Evolutionary conservation across 92 coral and sea anemone species (phyloP).

Genomic region (Palythoa heliodiscus): DNA sequence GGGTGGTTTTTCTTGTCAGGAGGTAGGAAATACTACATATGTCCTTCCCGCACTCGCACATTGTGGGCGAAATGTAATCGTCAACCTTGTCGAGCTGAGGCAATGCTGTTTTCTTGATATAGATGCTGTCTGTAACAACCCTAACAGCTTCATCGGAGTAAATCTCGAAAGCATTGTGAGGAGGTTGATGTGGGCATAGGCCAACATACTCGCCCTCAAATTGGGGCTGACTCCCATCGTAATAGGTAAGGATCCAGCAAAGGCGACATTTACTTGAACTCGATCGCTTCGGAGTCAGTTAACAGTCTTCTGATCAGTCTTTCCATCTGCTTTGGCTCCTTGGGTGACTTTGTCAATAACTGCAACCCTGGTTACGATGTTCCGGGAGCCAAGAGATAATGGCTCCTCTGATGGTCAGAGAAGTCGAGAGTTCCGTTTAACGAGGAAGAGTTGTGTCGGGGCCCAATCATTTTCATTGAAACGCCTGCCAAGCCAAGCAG

Average conservation of each 20-base stretch:
- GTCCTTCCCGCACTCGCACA: too few relatives aligned
- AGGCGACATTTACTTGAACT: too few relatives aligned
- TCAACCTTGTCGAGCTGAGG: background rate
- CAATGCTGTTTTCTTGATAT: background rate
- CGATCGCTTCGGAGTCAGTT: too few relatives aligned
- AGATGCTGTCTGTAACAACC: conserved; percentile 27
- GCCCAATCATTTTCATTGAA: background rate
- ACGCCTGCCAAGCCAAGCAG: conserved; percentile 23
- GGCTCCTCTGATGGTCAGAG: conserved; percentile 12
- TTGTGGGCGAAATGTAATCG: background rate
- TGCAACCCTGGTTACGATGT: background rate
- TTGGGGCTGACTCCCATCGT: conserved; percentile 11
- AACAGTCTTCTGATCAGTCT: too few relatives aligned
- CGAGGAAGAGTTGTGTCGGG: background rate
- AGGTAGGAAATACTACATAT: too few relatives aligned
- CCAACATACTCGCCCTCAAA: conserved; percentile 20
- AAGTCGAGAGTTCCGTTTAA: background rate
- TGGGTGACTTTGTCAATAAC: background rate
- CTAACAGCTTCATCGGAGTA: background rate
- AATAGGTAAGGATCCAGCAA: too few relatives aligned
- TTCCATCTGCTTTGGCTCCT: conserved; percentile 6
- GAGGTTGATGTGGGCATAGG: conserved; percentile 17
- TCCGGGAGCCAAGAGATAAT: conserved; percentile 30
- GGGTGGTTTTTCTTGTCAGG: too few relatives aligned
- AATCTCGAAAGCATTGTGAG: background rate